Conservation (phyloP, 2,888 invertebrate species). For the Ophion costatus region DNA sequence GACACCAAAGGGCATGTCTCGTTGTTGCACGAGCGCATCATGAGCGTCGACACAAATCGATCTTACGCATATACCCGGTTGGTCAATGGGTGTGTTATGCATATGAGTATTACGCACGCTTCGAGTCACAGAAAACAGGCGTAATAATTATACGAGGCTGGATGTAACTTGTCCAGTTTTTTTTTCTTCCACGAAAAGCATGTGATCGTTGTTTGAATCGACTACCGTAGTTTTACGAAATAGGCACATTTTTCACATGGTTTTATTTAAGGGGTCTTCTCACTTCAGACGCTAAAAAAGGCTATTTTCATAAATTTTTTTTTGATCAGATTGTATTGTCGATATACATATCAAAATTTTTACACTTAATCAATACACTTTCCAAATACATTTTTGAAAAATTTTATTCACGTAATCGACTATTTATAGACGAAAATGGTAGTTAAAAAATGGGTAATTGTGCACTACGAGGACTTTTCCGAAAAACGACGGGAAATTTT, state of each 20-base stretch:
- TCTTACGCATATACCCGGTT: not conserved
- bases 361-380: too few relatives aligned
- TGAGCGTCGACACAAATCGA: not conserved
- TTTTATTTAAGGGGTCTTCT: too few relatives aligned
- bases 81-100: not conserved
- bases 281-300: too few relatives aligned
- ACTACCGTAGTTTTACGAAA: not conserved
- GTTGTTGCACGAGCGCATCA: slow-evolving; percentile 12
- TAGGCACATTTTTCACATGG: slow-evolving; percentile 5
- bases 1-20: slow-evolving; percentile 56
- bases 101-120: slow-evolving; percentile 23
- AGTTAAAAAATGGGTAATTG: too few relatives aligned
- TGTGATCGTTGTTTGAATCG: not conserved
- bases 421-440: too few relatives aligned
- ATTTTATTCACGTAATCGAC: too few relatives aligned
- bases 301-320: too few relatives aligned
- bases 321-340: too few relatives aligned
- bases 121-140: slow-evolving; percentile 7
- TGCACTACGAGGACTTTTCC: too few relatives aligned
- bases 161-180: slow-evolving; percentile 19
- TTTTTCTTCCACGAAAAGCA: not conserved
- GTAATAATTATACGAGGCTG: slow-evolving; percentile 23
- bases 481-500: too few relatives aligned
- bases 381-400: too few relatives aligned
- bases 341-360: too few relatives aligned